Base-by-base conservation (phyloP, 2,797 vertebrate genomes). In the Paedocypris micromegethes region DNA sequence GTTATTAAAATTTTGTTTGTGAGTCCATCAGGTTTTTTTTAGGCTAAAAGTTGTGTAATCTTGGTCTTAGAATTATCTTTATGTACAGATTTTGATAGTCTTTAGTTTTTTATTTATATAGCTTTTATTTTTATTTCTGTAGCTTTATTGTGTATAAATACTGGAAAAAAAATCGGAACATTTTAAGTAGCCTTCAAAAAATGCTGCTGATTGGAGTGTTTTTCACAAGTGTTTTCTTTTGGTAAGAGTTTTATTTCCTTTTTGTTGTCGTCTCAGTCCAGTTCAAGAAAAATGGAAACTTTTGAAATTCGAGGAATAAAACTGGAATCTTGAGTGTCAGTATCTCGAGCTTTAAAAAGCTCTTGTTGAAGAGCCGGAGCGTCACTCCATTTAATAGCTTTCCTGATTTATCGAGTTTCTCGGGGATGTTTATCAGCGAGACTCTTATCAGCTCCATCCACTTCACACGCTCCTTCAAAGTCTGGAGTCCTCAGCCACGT, bases 381-480 rank as follows among this genome's bases (percentile, higher is more conserved):
- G 67, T 62, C 45, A 38, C 53, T 63, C 46, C 9, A 45, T 44
- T 55, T 63, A 70, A 70, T 70, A 70, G 68, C 68, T 70, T 63
- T 63, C 9, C 46, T 45, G 68, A 63, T 57, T 63, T 70, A 56
- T 70, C 53, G 46, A 44, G 68, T 39, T 48, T 70, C 53, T 56
- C 59, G 3, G 52, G 41, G 46, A 42, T 63, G 44, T 62, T 70
- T 70, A 70, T 70, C 68, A n/a, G 3, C 2, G 46, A 63, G 59
- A 48, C 58, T 63, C 68, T 70, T 70, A 70, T 70, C 68, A 6
- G 50, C 68, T 63, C 40, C 44, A 70, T 70, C 60, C 68, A 64
- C 68, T 51, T 70, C 53, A 64, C 40, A 62, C 59, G 46, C 59
- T 53, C 53, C 53, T 50, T 70, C 40, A 63, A 64, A 69, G 50